These are phyloP conservation scores for Rhinogobio ventralis DNA, from an alignment of 2,797 vertebrate genomes.

Conservation along the genomic window DNA sequence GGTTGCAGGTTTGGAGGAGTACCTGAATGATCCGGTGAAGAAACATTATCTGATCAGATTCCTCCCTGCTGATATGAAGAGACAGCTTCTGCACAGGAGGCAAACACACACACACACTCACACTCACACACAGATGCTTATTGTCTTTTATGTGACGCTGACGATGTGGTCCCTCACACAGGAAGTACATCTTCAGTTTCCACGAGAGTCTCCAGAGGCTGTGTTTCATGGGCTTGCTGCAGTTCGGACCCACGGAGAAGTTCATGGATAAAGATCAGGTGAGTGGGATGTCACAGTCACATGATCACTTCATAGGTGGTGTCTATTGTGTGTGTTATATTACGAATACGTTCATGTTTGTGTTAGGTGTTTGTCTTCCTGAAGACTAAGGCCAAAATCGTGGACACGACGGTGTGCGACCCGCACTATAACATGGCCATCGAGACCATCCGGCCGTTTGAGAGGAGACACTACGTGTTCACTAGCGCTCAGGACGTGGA, in stretches of 20 bases:
- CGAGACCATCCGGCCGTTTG: constrained; percentile 83
- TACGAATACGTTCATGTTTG: neutral
- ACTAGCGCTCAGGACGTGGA: constrained; percentile 85
- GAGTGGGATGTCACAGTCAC: neutral
- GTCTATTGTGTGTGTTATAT: no score
- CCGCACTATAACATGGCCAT: constrained; percentile 93
- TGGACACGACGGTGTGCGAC: constrained; percentile 91
- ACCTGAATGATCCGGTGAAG: constrained; percentile 87
- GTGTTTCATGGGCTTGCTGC: constrained; percentile 93
- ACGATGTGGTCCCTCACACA: constrained; percentile 62
- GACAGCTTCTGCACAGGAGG: constrained; percentile 92
- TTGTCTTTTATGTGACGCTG: neutral
- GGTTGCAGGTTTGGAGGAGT: constrained; percentile 91
- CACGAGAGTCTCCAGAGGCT: constrained; percentile 88
- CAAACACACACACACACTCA: constrained; percentile 62
- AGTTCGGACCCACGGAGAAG: constrained; percentile 90
- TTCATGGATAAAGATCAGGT: constrained; percentile 98
- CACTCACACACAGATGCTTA: neutral
- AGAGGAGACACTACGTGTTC: constrained; percentile 83
- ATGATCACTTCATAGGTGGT: neutral
- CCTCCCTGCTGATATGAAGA: constrained; percentile 84
- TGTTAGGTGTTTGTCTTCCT: constrained; percentile 87
- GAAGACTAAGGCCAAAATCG: constrained; percentile 84
- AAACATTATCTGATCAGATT: constrained; percentile 86
- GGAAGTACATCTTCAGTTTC: constrained; percentile 90